Evolutionary conservation across 2,113 vertebrate genomes (phyloP).

Genomic region (Nycticebus coucang): DNA sequence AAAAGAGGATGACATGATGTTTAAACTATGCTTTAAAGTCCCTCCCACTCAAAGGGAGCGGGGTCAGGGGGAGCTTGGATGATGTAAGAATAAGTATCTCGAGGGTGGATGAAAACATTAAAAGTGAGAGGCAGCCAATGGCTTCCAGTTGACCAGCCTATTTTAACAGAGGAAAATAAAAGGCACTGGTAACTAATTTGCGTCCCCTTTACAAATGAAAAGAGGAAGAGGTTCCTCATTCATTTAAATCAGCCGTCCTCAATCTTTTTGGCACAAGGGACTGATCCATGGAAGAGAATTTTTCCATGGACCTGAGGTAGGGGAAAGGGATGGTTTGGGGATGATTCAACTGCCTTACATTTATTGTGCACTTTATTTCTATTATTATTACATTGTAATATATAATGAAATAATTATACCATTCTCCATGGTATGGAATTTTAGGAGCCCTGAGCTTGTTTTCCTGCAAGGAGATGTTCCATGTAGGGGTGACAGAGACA

Average conservation of each 20-base stretch:
- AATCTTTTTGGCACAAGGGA: too few species aligned
- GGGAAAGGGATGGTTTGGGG: too few species aligned
- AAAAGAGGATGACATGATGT: slow-evolving; percentile 42
- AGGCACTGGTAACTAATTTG: slow-evolving; percentile 8
- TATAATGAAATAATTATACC: too few species aligned
- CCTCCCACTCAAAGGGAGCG: background rate
- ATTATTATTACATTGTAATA: too few species aligned
- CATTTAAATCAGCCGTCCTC: background rate
- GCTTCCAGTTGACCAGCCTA: background rate
- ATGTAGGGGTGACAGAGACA: too few species aligned
- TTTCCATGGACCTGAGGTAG: too few species aligned
- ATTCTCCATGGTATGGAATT: too few species aligned
- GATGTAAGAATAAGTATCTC: slow-evolving; percentile 11
- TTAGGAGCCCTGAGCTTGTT: too few species aligned
- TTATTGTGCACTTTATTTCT: too few species aligned
- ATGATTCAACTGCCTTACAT: too few species aligned
- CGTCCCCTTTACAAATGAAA: background rate
- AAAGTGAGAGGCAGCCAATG: background rate
- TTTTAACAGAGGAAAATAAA: slow-evolving; percentile 24
- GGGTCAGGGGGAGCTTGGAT: background rate
- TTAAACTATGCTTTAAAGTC: slow-evolving; percentile 47
- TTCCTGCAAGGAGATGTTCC: too few species aligned
- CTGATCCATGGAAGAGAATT: too few species aligned
- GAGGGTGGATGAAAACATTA: background rate
- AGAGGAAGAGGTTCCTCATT: slow-evolving; percentile 9